A percentile compares a stretch with the other conserved stretches of the same genome.
Conservation (phyloP, 2,888 invertebrate genomes). For the Cabera pusaria region DNA sequence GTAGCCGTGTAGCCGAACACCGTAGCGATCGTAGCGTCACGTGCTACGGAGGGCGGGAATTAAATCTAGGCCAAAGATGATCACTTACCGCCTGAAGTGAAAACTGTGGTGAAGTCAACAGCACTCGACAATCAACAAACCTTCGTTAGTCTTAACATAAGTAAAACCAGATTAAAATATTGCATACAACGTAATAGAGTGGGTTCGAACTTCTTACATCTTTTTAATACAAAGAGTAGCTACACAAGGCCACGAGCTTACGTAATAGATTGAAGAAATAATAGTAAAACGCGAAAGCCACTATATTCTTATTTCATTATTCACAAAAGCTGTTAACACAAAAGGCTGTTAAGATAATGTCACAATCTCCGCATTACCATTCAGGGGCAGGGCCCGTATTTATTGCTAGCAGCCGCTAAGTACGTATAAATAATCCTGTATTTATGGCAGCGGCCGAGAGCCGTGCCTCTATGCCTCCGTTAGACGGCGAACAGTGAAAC, state of each 20-base stretch:
- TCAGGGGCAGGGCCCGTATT: constrained; percentile 39
- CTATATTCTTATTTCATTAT: constrained; percentile 25
- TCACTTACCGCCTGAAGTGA: too few species aligned
- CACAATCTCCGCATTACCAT: constrained; percentile 48
- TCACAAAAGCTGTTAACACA: constrained; percentile 23
- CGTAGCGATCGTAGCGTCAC: constrained; percentile 41
- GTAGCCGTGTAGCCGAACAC: constrained; percentile 40
- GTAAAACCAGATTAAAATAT: too few species aligned
- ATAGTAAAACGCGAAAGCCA: constrained; percentile 23
- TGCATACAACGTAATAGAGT: too few species aligned
- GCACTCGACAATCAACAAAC: too few species aligned
- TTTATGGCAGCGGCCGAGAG: constrained; percentile 34
- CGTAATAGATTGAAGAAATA: constrained; percentile 15
- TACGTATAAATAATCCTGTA: constrained; percentile 37
- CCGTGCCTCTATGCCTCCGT: too few species aligned
- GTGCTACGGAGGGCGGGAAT: constrained; percentile 62
- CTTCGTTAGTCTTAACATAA: too few species aligned
- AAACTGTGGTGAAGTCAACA: too few species aligned
- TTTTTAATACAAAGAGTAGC: constrained; percentile 5
- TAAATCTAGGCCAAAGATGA: too few species aligned
- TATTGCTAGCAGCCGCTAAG: constrained; percentile 34
- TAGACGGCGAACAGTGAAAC: constrained; percentile 49
- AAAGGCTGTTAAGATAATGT: constrained; percentile 37
- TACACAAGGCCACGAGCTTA: constrained; percentile 9
- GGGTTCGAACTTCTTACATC: too few species aligned